Base-by-base conservation (phyloP, 2,888 invertebrate species). In the Sinhomidia bicolor region DNA sequence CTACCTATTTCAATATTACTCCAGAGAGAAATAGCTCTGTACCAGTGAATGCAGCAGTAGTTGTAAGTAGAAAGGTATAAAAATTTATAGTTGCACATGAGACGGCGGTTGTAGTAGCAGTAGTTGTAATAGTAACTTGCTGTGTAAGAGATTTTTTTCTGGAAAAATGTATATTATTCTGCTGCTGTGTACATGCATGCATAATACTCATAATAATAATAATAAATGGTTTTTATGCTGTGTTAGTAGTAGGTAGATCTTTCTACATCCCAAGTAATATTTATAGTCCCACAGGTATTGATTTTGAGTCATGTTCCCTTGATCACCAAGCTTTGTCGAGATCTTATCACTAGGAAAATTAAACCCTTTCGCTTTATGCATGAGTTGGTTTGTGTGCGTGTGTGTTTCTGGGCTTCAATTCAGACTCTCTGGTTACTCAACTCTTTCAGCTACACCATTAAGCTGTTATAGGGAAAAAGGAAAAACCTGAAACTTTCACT, bases 201-300 rank as follows among this genome's bases (percentile, higher is more conserved):
- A 57, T 32, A 78, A 57, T 57, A 78, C 14, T 78, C n/a, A 57
- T 57, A n/a, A 57, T n/a, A n/a, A n/a, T n/a, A n/a, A n/a, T n/a
- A n/a, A n/a, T n/a, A n/a, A n/a, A n/a, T n/a, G n/a, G n/a, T n/a
- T n/a, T n/a, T n/a, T n/a, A n/a, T n/a, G n/a, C n/a, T n/a, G 1
- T 60, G 9, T 12, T 20, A 32, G 29, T n/a, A n/a, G 47, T 32
- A 57, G 68, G 17, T 32, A 78, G 78, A 78, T 78, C 78, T 36
- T 32, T 57, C 29, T 26, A 14, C 29, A 47, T 51, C n/a, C 84
- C 57, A 29, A 36, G 41, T 83, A 60, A 80, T 88, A 88, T 88
- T 82, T 88, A 82, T 88, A 85, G 88, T 88, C 88, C 84, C 88
- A 79, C 84, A 84, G 79, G 88, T 88, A 88, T 88, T 88, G 88